Percentiles rank a stretch among this genome's conserved stretches.
phyloP scores from a whole-genome alignment of 2,888 invertebrate species.

The Rhagophthalmus giganteus region DNA sequence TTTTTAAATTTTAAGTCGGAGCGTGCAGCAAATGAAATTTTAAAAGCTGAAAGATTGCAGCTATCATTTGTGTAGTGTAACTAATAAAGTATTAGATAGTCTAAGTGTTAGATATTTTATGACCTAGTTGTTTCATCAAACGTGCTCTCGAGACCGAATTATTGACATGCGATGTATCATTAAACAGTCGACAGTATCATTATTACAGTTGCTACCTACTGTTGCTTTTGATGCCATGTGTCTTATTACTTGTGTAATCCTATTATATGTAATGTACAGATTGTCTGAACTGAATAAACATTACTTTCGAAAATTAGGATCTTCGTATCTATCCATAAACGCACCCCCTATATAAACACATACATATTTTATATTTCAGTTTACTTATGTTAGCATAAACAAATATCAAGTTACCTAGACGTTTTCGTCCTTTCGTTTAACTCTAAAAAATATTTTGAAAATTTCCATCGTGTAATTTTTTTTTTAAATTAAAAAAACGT shows the following conservation, averaged over 20 bases:
- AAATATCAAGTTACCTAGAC: neutral
- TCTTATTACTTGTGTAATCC: constrained; percentile 57
- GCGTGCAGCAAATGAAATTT: constrained; percentile 20
- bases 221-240: constrained; percentile 57
- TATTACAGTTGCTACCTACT: constrained; percentile 49
- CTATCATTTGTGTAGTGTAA: constrained; percentile 32
- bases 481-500: too few relatives aligned
- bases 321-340: constrained; percentile 1
- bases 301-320: constrained; percentile 48
- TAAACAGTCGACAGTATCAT: constrained; percentile 49
- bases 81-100: constrained; percentile 39
- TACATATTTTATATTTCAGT: too few relatives aligned
- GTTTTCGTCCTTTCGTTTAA: too few relatives aligned
- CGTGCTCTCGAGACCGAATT: constrained; percentile 42
- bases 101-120: constrained; percentile 51
- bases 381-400: too few relatives aligned
- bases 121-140: constrained; percentile 45
- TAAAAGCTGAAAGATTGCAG: constrained; percentile 35
- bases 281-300: constrained; percentile 59
- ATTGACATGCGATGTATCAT: constrained; percentile 48
- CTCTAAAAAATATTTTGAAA: too few relatives aligned
- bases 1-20: constrained; percentile 24
- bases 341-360: too few relatives aligned
- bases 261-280: constrained; percentile 57
- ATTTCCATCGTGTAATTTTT: too few relatives aligned